Evolutionary conservation across 1,140 invertebrate genomes (phyloP).

Genomic region (Augochlora pura): DNA sequence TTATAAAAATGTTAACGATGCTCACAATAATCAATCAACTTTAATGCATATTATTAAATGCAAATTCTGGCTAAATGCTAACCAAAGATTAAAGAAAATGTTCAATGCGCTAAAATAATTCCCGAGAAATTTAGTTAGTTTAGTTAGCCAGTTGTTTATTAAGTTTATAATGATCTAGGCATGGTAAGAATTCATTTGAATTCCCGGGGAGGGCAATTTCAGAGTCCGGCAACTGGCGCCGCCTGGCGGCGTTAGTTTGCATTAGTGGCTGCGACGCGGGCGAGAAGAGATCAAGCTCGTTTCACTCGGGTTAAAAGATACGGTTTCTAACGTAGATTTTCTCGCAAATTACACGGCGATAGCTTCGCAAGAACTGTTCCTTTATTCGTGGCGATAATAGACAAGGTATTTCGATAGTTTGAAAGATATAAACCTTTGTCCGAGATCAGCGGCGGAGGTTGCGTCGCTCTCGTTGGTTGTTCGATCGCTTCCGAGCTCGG

Average conservation of each 20-base stretch:
- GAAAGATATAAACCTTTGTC: conserved; percentile 78
- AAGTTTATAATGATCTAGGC: too few species aligned
- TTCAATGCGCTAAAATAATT: too few species aligned
- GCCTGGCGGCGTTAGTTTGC: not conserved
- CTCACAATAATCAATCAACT: too few species aligned
- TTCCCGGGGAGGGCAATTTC: not conserved
- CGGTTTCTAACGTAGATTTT: too few species aligned
- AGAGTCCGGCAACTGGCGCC: not conserved
- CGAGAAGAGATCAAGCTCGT: not conserved
- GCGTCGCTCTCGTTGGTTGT: conserved; percentile 66
- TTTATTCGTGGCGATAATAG: not conserved
- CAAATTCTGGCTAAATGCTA: too few species aligned
- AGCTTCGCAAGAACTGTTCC: too few species aligned
- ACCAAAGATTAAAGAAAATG: too few species aligned
- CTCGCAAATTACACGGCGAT: not conserved
- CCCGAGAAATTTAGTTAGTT: too few species aligned
- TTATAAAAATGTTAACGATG: too few species aligned
- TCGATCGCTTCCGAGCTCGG: conserved; percentile 67
- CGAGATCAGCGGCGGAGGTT: conserved; percentile 81
- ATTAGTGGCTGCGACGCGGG: too few species aligned
- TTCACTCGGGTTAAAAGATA: not conserved
- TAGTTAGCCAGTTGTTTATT: too few species aligned
- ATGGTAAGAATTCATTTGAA: not conserved
- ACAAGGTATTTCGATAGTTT: not conserved
- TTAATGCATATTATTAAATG: too few species aligned